These are phyloP conservation scores for Montifringilla adamsi DNA, from an alignment of 2,113 vertebrate genomes.

Conservation along the genomic window DNA sequence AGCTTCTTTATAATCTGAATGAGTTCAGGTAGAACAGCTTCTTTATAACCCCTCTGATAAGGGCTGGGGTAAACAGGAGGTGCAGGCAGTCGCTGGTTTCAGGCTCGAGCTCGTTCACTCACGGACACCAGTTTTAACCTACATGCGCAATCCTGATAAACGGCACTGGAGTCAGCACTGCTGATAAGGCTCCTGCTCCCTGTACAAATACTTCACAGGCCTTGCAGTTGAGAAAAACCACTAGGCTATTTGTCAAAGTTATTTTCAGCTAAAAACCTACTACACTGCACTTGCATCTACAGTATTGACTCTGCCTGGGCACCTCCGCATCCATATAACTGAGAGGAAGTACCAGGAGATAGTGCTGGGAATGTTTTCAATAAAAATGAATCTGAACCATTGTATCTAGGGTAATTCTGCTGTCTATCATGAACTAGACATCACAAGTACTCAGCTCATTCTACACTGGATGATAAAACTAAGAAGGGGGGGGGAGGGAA, in stretches of 20 bases:
- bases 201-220: background rate
- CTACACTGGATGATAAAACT: background rate
- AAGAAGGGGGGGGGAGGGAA: background rate
- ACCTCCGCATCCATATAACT: background rate
- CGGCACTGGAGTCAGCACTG: constrained; percentile 46
- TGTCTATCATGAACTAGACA: background rate
- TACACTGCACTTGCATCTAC: background rate
- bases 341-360: background rate
- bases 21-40: constrained; percentile 19
- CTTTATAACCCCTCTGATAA: constrained; percentile 67
- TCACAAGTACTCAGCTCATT: background rate
- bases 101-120: background rate
- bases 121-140: constrained; percentile 49
- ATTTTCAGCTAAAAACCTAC: background rate
- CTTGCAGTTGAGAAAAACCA: background rate
- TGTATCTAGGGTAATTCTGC: background rate
- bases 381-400: background rate
- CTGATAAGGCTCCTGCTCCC: constrained; percentile 10
- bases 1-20: constrained; percentile 23
- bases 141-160: constrained; percentile 57
- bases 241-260: background rate
- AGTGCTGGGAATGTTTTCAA: background rate
- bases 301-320: background rate
- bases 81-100: background rate
- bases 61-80: constrained; percentile 37